Evolutionary conservation across 92 coral and sea anemone genomes (phyloP), one percentile per base, ranked within the genome.

Genomic region (Blastomussa wellsi): DNA sequence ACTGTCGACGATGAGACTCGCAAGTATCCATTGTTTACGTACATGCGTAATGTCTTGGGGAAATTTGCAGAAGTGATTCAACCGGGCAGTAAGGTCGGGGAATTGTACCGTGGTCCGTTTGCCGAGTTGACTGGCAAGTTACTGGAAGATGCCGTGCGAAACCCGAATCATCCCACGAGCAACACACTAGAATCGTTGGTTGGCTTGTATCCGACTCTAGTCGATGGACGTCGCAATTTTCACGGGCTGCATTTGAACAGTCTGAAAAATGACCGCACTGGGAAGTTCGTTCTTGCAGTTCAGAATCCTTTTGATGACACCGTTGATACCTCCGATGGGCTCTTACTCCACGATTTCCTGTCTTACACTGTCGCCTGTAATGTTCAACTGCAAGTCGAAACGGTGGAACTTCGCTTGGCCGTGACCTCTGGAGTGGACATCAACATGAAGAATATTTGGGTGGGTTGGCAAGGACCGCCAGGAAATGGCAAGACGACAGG

Each of bases 141-240:
- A 57, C 7, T 74, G 36, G 79, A 47, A 57, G 79, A 74, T 26
- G 79, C 79, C 3, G 79, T 74, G 60, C 79, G 60, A n/a, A 74
- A 48, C 36, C 79, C 79, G 15, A 74, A 74, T 57, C 47, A 74
- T 32, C 79, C 79, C 79, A 44, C 48, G 35, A 48, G 79, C 60
- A 44, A 26, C 4, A 12, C 79, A 19, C 22, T 74, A 37, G 60
- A 74, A 48, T 44, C 79, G 15, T 16, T 74, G 35, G 37, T 74
- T 31, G 55, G 60, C 48, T 44, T 36, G 36, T 74, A 74, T n/a
- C 17, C 79, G 37, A 74, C 79, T 33, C 79, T 74, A 4, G 37
- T 74, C 17, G 79, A 74, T n/a, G 7, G 79, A 15, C 53, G 37
- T 10, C 60, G 60, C 60, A 74, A 74, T 74, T 74, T 74, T 48